These are phyloP conservation scores for Oxyruncus cristatus DNA, from an alignment of 2,113 vertebrate genomes.

Conservation along the genomic window DNA sequence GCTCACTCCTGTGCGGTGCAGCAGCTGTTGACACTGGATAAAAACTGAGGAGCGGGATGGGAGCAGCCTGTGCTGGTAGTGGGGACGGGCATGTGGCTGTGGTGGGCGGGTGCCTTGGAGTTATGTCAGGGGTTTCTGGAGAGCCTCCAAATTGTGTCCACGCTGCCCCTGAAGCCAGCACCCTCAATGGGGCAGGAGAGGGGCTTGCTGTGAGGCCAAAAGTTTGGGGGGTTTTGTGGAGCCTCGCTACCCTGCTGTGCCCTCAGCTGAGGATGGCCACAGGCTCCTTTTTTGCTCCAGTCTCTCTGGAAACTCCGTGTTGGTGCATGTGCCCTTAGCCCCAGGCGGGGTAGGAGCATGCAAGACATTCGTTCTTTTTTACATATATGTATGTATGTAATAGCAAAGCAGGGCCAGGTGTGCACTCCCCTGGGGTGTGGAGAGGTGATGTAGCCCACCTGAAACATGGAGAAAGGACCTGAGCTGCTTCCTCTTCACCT, in stretches of 20 bases:
- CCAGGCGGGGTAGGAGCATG: rapidly evolving
- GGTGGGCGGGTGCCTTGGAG: background rate
- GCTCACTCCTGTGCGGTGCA: background rate
- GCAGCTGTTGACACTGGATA: background rate
- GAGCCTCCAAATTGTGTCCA: background rate
- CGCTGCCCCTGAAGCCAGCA: background rate
- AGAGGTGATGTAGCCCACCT: background rate
- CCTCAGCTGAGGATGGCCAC: rapidly evolving
- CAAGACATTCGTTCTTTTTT: background rate
- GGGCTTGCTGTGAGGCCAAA: background rate
- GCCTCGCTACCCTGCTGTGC: background rate
- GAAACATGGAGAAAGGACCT: background rate
- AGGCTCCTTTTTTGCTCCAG: background rate
- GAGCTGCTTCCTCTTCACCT: background rate
- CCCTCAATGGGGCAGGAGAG: background rate
- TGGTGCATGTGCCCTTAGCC: rapidly evolving
- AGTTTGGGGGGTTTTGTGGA: background rate
- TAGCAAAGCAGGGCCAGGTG: background rate
- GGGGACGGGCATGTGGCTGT: rapidly evolving
- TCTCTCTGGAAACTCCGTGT: background rate
- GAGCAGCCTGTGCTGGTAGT: background rate
- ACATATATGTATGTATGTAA: too few species aligned
- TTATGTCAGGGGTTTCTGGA: background rate
- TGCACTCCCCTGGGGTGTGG: rapidly evolving
- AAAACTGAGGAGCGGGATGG: background rate